These are phyloP conservation scores for Emydura subglobosa DNA, from an alignment of 2,113 vertebrate genomes.

Conservation along the genomic window DNA sequence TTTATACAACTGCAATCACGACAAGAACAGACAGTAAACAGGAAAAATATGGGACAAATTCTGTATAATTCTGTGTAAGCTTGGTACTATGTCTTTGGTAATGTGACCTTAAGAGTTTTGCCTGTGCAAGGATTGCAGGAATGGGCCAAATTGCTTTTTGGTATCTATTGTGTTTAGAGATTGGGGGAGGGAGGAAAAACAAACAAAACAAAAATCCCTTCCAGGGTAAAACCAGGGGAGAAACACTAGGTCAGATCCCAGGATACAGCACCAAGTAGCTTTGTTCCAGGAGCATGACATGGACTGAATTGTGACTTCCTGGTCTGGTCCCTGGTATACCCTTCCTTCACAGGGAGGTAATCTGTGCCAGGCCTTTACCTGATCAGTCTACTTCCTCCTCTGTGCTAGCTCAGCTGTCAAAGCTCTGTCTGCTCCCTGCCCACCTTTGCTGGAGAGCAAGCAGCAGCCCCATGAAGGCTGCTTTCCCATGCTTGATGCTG, in stretches of 20 bases:
- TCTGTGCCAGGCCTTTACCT: not conserved
- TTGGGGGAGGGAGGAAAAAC: accelerated
- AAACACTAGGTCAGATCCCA: not conserved
- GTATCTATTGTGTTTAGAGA: not conserved
- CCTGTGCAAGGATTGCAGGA: not conserved
- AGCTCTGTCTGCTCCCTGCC: not conserved
- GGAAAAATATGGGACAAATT: constrained; percentile 28
- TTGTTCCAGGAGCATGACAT: not conserved
- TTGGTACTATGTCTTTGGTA: not conserved
- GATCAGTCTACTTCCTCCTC: not conserved
- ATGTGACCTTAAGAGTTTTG: not conserved
- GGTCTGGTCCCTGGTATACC: not conserved
- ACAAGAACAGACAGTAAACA: constrained; percentile 61
- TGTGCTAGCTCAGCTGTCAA: not conserved
- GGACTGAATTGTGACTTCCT: not conserved
- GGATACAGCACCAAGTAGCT: not conserved
- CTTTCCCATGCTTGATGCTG: not conserved
- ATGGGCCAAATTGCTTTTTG: not conserved
- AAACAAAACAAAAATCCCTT: not conserved
- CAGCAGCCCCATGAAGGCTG: not conserved
- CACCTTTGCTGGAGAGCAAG: not conserved
- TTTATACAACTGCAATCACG: constrained; percentile 57
- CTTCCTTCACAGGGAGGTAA: not conserved
- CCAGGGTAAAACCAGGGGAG: not conserved
- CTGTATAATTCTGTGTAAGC: constrained; percentile 7